A percentile compares a stretch with the other conserved stretches of the same genome.
Conservation (phyloP, 2,888 invertebrate genomes). For the Suillia variegata region DNA sequence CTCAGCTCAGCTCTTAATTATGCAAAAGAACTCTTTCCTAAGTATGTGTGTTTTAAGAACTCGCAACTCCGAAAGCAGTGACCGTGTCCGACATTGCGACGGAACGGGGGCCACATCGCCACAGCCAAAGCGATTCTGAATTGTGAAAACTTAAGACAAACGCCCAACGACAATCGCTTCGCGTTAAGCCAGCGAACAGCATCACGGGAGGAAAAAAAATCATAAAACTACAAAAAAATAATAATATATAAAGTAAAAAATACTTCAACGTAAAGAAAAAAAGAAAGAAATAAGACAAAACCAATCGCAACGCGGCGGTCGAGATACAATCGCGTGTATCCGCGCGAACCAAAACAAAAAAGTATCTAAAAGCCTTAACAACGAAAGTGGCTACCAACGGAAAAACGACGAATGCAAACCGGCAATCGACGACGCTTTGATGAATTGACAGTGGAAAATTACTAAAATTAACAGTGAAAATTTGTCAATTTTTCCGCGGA, state of each 20-base stretch:
- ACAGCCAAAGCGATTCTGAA: background rate
- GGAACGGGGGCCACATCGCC: background rate
- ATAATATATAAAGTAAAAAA: background rate
- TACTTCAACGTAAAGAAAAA: constrained; percentile 8
- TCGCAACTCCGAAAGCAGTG: background rate
- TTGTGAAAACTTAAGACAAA: background rate
- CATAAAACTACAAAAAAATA: background rate
- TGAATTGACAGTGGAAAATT: no score
- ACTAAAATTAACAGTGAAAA: background rate
- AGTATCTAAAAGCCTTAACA: constrained; percentile 19
- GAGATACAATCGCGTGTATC: constrained; percentile 23
- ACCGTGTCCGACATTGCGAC: background rate
- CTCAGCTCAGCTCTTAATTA: no score
- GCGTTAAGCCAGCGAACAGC: constrained; percentile 25
- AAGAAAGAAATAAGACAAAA: no score
- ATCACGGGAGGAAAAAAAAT: background rate
- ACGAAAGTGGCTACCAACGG: constrained; percentile 8
- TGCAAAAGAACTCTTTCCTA: no score
- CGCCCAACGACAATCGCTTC: background rate
- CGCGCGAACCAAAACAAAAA: constrained; percentile 16
- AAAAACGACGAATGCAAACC: background rate
- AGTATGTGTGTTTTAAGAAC: no score
- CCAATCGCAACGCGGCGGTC: constrained; percentile 20
- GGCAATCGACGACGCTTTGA: background rate
- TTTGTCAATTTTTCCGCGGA: background rate